A percentile compares a stretch with the other conserved stretches of the same genome.
phyloP scores from a whole-genome alignment of 1,140 invertebrate genomes.

The Ptiloglossa arizonensis region DNA sequence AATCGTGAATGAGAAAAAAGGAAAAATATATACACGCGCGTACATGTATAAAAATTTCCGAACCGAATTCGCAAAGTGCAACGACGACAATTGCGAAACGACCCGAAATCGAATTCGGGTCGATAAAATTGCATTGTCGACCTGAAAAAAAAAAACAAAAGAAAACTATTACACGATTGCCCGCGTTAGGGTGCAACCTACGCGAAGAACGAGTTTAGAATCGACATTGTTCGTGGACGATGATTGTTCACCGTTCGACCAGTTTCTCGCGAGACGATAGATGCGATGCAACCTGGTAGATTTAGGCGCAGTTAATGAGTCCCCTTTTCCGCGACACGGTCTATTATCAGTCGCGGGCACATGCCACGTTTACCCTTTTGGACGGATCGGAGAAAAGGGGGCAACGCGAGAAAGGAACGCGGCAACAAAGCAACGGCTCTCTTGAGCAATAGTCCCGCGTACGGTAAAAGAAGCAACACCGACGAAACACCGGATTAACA shows the following conservation, averaged over 20 bases:
- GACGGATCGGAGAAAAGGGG: background rate
- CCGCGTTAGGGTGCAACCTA: background rate
- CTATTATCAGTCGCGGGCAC: constrained; percentile 1
- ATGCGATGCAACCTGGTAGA: background rate
- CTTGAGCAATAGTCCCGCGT: constrained; percentile 20
- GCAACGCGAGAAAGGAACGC: constrained; percentile 1
- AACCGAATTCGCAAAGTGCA: no score
- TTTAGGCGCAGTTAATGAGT: constrained; percentile 40
- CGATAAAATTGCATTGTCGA: no score
- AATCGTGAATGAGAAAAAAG: background rate
- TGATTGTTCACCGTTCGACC: no score
- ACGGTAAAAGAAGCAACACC: constrained; percentile 27
- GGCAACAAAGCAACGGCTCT: constrained; percentile 3
- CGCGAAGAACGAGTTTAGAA: background rate
- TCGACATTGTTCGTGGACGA: background rate
- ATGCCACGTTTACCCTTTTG: constrained; percentile 27
- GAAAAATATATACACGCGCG: no score
- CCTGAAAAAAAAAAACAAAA: no score
- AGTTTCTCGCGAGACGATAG: background rate
- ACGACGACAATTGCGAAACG: no score
- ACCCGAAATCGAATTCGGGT: no score
- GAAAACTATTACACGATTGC: background rate
- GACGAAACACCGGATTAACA: constrained; percentile 42
- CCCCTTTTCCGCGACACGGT: background rate
- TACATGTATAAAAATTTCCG: no score